phyloP scores from a whole-genome alignment of 2,888 invertebrate species.

The Brachynemurus nebulosus region DNA sequence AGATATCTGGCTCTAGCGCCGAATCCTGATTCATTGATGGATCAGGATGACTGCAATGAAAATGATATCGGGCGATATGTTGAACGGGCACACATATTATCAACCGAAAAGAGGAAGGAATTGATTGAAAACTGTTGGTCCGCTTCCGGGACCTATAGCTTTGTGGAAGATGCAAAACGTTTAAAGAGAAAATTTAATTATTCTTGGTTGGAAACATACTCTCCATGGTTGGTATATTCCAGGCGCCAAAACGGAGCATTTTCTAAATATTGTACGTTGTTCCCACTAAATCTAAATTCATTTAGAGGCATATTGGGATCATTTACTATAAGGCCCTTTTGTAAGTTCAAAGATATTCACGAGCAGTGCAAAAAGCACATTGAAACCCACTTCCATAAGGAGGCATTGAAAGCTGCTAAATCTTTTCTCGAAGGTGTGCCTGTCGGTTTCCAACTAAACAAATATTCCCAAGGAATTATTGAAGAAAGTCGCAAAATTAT shows the following conservation, averaged over 20 bases:
- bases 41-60: conserved; percentile 14
- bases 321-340: conserved; percentile 20
- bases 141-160: conserved; percentile 14
- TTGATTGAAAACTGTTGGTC: no score
- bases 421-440: conserved; percentile 18
- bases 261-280: conserved; percentile 20
- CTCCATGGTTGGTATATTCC: conserved; percentile 18
- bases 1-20: neutral
- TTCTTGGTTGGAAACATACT: conserved; percentile 14
- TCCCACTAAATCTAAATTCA: conserved; percentile 16
- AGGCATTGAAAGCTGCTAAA: conserved; percentile 21
- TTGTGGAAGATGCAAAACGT: conserved; percentile 16
- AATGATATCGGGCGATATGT: conserved; percentile 17
- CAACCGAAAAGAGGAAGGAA: no score
- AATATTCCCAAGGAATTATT: conserved; percentile 17
- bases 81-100: no score
- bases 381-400: conserved; percentile 18
- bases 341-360: conserved; percentile 21
- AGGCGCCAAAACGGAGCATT: conserved; percentile 19
- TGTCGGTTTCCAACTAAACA: conserved; percentile 14
- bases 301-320: conserved; percentile 19
- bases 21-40: neutral
- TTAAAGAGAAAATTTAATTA: conserved; percentile 18
- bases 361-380: conserved; percentile 19
- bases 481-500: conserved; percentile 19